Conservation (phyloP, 2,888 invertebrate species). For the Drosophila mimetica region DNA sequence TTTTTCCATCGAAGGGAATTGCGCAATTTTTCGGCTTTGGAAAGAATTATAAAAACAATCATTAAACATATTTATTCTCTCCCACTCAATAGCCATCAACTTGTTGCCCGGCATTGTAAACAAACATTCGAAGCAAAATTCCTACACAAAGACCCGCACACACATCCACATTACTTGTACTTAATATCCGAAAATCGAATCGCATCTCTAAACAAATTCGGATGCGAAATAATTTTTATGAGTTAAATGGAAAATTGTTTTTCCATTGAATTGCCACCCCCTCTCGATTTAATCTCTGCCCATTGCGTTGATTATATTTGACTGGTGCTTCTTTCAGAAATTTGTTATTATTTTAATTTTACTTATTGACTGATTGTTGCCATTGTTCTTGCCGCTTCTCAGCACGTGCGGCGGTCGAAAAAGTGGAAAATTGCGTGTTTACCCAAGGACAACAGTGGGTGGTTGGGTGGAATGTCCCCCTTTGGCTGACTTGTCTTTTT, state of each 20-base stretch:
- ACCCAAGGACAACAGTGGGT: conserved; percentile 55
- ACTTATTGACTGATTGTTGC: conserved; percentile 64
- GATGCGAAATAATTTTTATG: conserved; percentile 61
- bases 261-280: conserved; percentile 42
- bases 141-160: conserved; percentile 13
- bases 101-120: conserved; percentile 68
- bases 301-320: conserved; percentile 38
- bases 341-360: conserved; percentile 76
- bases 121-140: conserved; percentile 60
- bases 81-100: conserved; percentile 55
- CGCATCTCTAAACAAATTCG: conserved; percentile 35
- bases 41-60: conserved; percentile 62
- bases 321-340: conserved; percentile 48
- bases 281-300: not conserved
- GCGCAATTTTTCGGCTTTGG: conserved; percentile 60
- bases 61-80: conserved; percentile 42
- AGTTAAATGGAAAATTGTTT: conserved; percentile 71
- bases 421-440: conserved; percentile 73
- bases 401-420: conserved; percentile 67
- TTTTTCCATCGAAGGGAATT: conserved; percentile 48
- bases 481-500: not conserved
- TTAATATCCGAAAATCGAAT: conserved; percentile 49
- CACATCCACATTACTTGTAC: conserved; percentile 59
- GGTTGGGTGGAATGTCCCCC: conserved; percentile 9
- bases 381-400: conserved; percentile 30